phyloP scores from a whole-genome alignment of 2,888 invertebrate genomes.

The Galerucella nymphaeae region DNA sequence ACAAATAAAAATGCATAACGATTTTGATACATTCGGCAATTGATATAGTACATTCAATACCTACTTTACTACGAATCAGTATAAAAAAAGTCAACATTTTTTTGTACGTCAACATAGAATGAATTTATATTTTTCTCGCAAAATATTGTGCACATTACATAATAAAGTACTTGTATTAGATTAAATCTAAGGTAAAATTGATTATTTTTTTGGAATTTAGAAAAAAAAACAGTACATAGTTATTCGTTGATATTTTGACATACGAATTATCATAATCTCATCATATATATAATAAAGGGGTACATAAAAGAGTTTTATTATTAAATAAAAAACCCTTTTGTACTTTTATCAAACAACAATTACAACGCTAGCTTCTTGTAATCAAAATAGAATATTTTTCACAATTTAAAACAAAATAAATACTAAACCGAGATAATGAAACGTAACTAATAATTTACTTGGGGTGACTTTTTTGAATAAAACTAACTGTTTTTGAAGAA shows the following conservation, averaged over 20 bases:
- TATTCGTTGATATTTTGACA: slow-evolving; percentile 1
- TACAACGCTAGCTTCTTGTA: not conserved
- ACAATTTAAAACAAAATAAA: not conserved
- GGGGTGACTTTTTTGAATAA: no score
- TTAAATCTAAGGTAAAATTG: not conserved
- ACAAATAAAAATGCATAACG: not conserved
- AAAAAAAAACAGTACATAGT: not conserved
- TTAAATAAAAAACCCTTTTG: slow-evolving; percentile 8
- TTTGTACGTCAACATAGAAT: not conserved
- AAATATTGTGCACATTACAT: not conserved
- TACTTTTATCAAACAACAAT: slow-evolving; percentile 15
- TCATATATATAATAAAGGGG: not conserved
- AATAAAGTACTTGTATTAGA: not conserved
- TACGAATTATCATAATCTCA: not conserved
- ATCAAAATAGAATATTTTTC: slow-evolving; percentile 14
- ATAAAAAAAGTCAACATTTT: not conserved
- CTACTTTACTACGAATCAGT: not conserved
- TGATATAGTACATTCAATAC: not conserved
- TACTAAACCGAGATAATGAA: not conserved
- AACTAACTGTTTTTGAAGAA: no score
- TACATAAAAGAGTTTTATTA: not conserved
- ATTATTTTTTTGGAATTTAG: not conserved
- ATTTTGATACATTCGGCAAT: slow-evolving; percentile 9
- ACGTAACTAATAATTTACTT: not conserved
- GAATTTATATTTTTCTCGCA: not conserved